Base-by-base conservation (phyloP, 2,888 invertebrate species). In the Drosophila prostipennis region DNA sequence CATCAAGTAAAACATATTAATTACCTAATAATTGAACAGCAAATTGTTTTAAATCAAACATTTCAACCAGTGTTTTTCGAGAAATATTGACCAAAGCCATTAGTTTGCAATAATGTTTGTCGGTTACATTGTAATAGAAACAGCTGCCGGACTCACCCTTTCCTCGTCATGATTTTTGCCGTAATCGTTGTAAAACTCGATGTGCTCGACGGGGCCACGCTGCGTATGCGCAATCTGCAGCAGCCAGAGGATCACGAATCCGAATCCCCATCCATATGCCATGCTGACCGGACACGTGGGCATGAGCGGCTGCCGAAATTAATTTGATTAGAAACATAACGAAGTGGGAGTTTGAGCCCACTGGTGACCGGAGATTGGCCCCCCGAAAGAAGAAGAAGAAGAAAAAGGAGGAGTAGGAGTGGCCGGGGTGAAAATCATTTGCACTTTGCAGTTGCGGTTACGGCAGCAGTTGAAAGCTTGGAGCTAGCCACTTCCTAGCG, bases 151-250 rank as follows among this genome's bases (percentile, higher is more conserved):
- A 80, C 80, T 77, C 73, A 91, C 88, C 87, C 87, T 79, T 72
- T 87, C 79, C 71, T 90, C 90, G 65, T 86, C 84, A 80, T 89
- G 90, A 76, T 88, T 87, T 72, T 90, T 89, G 65, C 85, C 89
- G 73, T 89, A 91, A 74, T 90, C 89, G 55, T 79, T 70, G 72
- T 81, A 88, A 73, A 89, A 89, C 77, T 90, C 91, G 54, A 90
- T 89, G 64, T 82, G 83, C 64, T 87, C 81, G 32, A 74, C 56
- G 53, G 75, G 51, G 45, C 32, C 72, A 73, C 79, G 52, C 68
- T 80, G 87, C 79, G 84, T 85, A 87, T 87, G 78, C 76, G 79
- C 84, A 81, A 83, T 78, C 34, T 74, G 34, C 58, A 56, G 39
- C 39, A 78, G 58, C 48, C 78, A 67, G 19, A 45, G 42, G 19